Conservation (phyloP, 2,113 vertebrate species). For the Gallinago undulata region DNA sequence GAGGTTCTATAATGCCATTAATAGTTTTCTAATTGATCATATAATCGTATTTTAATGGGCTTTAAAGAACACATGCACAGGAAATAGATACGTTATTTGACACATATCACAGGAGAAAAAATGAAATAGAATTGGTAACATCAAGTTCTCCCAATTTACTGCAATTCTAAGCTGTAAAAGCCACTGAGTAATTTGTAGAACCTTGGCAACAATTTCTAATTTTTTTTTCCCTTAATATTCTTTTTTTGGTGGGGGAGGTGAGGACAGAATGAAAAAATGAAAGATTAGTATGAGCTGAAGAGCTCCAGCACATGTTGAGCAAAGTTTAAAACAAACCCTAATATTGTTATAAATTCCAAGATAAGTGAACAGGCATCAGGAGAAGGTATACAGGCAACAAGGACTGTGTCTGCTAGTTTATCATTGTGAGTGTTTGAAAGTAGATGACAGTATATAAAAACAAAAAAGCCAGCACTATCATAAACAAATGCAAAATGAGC, state of each 20-base stretch:
- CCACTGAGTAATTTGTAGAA: background rate
- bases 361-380: conserved; percentile 5
- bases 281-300: background rate
- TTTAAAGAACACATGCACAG: background rate
- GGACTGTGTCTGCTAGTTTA: background rate
- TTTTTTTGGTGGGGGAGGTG: background rate
- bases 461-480: conserved; percentile 7
- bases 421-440: conserved; percentile 29
- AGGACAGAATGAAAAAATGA: background rate
- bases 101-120: background rate
- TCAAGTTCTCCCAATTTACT: background rate
- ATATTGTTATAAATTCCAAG: conserved; percentile 1
- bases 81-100: background rate
- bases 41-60: background rate
- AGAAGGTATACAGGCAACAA: background rate
- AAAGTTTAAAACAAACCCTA: conserved; percentile 4
- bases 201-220: background rate
- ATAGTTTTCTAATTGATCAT: background rate
- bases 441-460: conserved; percentile 22
- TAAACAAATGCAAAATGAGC: conserved; percentile 23
- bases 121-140: background rate
- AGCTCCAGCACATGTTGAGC: background rate
- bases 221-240: background rate
- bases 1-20: background rate
- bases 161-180: background rate